Conservation (phyloP, 2,113 vertebrate genomes). For the Peromyscus maniculatus region DNA sequence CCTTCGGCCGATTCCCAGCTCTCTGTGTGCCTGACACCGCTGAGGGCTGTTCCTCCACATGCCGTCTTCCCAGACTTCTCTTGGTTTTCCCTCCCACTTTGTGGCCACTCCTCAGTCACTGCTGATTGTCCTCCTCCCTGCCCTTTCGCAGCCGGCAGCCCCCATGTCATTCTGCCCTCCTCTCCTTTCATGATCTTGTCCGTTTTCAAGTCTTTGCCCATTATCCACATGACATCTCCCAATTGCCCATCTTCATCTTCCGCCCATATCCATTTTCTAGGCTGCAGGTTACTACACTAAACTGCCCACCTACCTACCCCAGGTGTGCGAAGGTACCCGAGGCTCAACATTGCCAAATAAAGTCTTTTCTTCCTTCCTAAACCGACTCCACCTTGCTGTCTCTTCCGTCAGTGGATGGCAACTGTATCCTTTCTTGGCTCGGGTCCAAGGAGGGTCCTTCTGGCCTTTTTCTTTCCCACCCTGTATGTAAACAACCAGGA, state of each 20-base stretch:
- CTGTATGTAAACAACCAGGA: neutral
- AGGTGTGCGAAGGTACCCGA: neutral
- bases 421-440: neutral
- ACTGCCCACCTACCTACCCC: neutral
- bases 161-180: neutral
- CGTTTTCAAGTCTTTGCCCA: neutral
- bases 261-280: neutral
- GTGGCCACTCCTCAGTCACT: neutral
- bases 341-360: neutral
- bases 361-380: neutral
- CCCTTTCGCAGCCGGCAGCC: neutral
- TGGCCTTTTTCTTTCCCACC: neutral
- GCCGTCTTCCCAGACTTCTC: neutral
- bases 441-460: neutral
- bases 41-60: neutral
- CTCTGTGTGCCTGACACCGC: neutral
- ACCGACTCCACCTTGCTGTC: neutral
- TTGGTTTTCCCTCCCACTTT: neutral
- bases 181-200: neutral
- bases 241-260: neutral
- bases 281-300: neutral
- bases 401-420: neutral
- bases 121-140: neutral
- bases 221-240: neutral
- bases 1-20: neutral